A percentile compares a stretch with the other conserved stretches of the same genome.
Conservation (phyloP, 2,797 vertebrate genomes). For the Danio choprae region DNA sequence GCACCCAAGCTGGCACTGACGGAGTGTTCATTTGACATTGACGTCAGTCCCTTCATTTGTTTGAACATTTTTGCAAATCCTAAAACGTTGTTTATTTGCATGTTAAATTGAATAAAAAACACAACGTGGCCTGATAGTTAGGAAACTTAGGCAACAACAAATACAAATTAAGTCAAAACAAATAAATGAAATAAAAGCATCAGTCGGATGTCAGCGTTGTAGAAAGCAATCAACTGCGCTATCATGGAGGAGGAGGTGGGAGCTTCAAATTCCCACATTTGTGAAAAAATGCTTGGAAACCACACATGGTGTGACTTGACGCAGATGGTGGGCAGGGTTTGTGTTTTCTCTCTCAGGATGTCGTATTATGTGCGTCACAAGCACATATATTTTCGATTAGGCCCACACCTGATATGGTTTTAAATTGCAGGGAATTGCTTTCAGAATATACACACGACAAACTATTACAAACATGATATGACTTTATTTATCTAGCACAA, state of each 20-base stretch:
- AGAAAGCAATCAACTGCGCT: background rate
- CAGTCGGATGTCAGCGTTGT: background rate
- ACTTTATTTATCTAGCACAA: background rate
- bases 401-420: constrained; percentile 6
- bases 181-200: background rate
- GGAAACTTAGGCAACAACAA: background rate
- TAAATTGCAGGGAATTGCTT: background rate
- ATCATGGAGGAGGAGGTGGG: constrained; percentile 4
- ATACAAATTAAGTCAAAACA: background rate
- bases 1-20: background rate
- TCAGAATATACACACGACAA: background rate
- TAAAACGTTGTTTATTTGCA: background rate
- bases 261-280: constrained; percentile 6
- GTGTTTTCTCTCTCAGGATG: background rate
- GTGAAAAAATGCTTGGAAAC: constrained; percentile 23
- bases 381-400: background rate
- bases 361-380: constrained; percentile 26
- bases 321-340: constrained; percentile 28
- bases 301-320: constrained; percentile 18
- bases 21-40: background rate
- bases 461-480: background rate
- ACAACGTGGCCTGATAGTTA: background rate
- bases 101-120: background rate
- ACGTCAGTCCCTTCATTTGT: background rate
- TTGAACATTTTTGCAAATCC: constrained; percentile 9